Evolutionary conservation across 1,140 invertebrate species (phyloP), one percentile per base, ranked within the genome.

Genomic region (Kradibia gibbosae): DNA sequence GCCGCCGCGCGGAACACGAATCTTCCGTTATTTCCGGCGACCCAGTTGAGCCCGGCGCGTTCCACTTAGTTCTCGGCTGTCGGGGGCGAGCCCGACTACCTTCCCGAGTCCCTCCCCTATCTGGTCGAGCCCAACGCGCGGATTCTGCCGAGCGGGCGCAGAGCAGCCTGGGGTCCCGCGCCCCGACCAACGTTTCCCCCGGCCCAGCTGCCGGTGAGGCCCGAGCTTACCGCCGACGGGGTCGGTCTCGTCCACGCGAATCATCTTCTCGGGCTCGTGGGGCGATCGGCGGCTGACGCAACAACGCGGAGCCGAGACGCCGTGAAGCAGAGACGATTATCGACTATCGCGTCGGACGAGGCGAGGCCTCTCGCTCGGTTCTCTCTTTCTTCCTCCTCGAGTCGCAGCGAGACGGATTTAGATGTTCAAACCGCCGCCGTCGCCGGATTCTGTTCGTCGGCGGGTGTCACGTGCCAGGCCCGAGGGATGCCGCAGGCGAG

Each of bases 221-320:
- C n/a, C 53, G 31, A 60, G 74, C 94, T 96, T 94, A 96, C 96
- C 95, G 91, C 95, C 96, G 85, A 96, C 94, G 83, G 96, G 96
- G 90, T 97, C 96, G 85, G 93, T 94, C 89, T 97, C 96, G 91
- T 97, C 96, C 72, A 97, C 96, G 88, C 95, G 94, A 90, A 97
- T 96, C 95, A 96, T 96, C 55, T 84, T 87, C 15, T 55, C 57
- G 62, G 62, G 20, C 70, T 71, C 70, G 39, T 71, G 39, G 42
- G 17, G 36, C 31, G 81, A 53, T 50, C 71, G 42, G 28, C 36
- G 20, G 45, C 75, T 72, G 77, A 57, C 28, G 80, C 74, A 31
- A 55, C 42, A 42, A 48, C 77, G 42, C 60, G 70, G 70, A 25
- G 17, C 71, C 71, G 71, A 80, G 48, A 8, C 42, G 28, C 20